Evolutionary conservation across 2,113 vertebrate species (phyloP).

Genomic region (Cebidichthys violaceus): DNA sequence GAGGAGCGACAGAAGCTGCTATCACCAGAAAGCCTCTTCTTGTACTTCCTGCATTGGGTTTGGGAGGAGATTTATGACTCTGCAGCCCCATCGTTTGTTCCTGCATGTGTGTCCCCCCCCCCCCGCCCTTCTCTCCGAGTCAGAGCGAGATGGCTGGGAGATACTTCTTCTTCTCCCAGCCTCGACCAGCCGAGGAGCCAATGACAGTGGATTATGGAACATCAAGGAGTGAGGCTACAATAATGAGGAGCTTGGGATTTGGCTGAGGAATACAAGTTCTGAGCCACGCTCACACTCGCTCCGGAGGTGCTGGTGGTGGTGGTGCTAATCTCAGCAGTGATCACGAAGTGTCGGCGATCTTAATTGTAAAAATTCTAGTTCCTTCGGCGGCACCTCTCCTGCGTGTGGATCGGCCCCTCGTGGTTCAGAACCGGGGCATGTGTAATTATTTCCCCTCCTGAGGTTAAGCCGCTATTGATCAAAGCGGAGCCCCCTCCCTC

Average conservation of each 20-base stretch:
- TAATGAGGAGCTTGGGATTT: conserved; percentile 67
- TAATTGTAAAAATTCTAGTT: conserved; percentile 36
- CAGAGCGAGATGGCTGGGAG: conserved; percentile 26
- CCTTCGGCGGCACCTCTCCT: background rate
- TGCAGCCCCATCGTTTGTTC: conserved; percentile 33
- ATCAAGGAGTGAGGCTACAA: conserved; percentile 52
- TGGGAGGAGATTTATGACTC: conserved; percentile 69
- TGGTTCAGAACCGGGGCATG: conserved; percentile 40
- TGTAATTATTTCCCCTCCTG: conserved; percentile 64
- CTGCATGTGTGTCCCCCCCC: background rate
- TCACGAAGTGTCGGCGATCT: conserved; percentile 36
- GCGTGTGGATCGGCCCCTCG: background rate
- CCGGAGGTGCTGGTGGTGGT: background rate
- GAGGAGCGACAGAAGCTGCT: conserved; percentile 40
- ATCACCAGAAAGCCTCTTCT: conserved; percentile 35
- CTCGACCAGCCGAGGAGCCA: conserved; percentile 23
- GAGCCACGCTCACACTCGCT: conserved; percentile 20
- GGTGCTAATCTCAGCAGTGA: conserved; percentile 31
- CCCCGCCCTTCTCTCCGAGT: background rate
- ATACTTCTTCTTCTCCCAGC: conserved; percentile 16
- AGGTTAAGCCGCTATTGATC: conserved; percentile 65
- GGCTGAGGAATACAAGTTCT: conserved; percentile 22
- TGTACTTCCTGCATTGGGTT: conserved; percentile 60
- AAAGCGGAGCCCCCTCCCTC: conserved; percentile 38
- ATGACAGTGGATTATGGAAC: conserved; percentile 63